Evolutionary conservation across 2,113 vertebrate species (phyloP).

Genomic region (Salvelinus namaycush): DNA sequence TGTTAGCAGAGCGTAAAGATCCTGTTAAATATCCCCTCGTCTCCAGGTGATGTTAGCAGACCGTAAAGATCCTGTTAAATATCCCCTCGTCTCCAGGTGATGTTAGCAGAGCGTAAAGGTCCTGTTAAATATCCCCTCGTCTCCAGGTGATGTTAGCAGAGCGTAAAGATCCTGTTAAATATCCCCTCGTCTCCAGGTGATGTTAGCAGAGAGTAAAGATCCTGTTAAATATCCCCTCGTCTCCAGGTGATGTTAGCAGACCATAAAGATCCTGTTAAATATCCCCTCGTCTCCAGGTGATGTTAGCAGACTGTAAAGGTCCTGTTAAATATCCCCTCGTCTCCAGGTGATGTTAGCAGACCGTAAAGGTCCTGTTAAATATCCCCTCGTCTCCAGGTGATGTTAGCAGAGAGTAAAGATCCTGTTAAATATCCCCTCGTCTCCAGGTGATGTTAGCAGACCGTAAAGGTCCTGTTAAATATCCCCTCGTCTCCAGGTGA

Average conservation of each 20-base stretch:
- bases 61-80: slow-evolving; percentile 85
- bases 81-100: slow-evolving; percentile 77
- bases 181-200: slow-evolving; percentile 77
- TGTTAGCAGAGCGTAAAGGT: slow-evolving; percentile 90
- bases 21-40: background rate
- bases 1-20: slow-evolving; percentile 90
- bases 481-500: slow-evolving; percentile 77
- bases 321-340: background rate
- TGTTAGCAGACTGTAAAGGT: slow-evolving; percentile 90
- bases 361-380: slow-evolving; percentile 75
- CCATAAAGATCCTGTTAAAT: slow-evolving; percentile 85
- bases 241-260: slow-evolving; percentile 94
- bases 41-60: slow-evolving; percentile 94
- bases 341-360: slow-evolving; percentile 94
- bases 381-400: slow-evolving; percentile 77
- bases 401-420: slow-evolving; percentile 90
- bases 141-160: slow-evolving; percentile 94
- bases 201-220: slow-evolving; percentile 90
- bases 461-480: slow-evolving; percentile 75
- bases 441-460: slow-evolving; percentile 94
- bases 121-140: background rate
- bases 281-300: slow-evolving; percentile 77
- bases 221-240: background rate
- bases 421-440: background rate
- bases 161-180: slow-evolving; percentile 72